Evolutionary conservation across 2,113 vertebrate genomes (phyloP).

Genomic region (Centrocercus urophasianus): DNA sequence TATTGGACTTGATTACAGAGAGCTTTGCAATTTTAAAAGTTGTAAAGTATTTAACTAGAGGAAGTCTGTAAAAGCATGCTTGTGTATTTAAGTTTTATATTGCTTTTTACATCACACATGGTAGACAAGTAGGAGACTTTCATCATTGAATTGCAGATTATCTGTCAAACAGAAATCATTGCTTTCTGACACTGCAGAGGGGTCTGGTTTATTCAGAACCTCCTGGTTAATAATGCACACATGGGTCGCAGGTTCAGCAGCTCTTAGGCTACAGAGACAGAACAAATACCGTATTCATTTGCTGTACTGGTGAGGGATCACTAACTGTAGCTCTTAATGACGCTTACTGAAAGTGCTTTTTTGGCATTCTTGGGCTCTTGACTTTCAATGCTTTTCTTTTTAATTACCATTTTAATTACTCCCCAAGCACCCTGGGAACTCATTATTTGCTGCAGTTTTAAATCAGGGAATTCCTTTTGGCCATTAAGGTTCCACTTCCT

Average conservation of each 20-base stretch:
- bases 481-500: background rate
- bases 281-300: slow-evolving; percentile 20
- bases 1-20: background rate
- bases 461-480: background rate
- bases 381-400: background rate
- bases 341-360: slow-evolving; percentile 4
- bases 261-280: background rate
- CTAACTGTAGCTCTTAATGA: background rate
- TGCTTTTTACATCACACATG: background rate
- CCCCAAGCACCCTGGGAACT: background rate
- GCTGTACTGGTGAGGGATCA: background rate
- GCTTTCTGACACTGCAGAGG: background rate
- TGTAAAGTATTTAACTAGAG: background rate
- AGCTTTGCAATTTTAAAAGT: background rate
- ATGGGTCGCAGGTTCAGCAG: background rate
- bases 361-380: background rate
- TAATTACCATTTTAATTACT: slow-evolving; percentile 22
- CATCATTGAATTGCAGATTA: background rate
- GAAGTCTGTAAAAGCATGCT: background rate
- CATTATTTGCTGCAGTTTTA: background rate
- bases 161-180: slow-evolving; percentile 17
- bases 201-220: slow-evolving; percentile 45
- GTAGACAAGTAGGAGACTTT: slow-evolving; percentile 25
- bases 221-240: slow-evolving; percentile 20
- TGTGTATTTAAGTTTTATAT: background rate